Conservation (phyloP, 1,140 invertebrate species). For the Armadillidium nasatum region DNA sequence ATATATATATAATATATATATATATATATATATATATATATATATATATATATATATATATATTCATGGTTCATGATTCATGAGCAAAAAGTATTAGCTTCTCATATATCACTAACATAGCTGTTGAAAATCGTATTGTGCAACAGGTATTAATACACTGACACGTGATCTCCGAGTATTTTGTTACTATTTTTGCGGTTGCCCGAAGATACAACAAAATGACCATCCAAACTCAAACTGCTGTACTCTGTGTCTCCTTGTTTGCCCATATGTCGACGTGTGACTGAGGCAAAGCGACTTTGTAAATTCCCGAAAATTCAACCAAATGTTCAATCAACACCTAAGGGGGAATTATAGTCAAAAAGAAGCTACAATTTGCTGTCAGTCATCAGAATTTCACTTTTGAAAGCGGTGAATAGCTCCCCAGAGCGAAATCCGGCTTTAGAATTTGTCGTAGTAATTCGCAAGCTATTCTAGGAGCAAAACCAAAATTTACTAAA, state of each 20-base stretch:
- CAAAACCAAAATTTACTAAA: slow-evolving; percentile 8
- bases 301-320: background rate
- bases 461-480: background rate
- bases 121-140: no score
- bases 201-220: background rate
- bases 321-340: slow-evolving; percentile 3
- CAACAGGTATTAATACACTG: no score
- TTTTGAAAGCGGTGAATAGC: background rate
- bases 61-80: no score
- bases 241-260: background rate
- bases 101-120: no score
- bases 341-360: background rate
- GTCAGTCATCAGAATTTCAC: background rate
- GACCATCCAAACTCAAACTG: background rate
- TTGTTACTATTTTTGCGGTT: background rate
- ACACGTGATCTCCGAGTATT: background rate
- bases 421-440: background rate
- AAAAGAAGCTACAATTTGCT: background rate
- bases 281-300: background rate
- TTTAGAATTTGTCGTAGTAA: slow-evolving; percentile 5
- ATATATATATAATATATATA: background rate
- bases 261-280: slow-evolving; percentile 9
- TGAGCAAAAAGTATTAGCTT: no score
- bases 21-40: background rate
- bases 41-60: background rate